Conservation (phyloP, 2,113 vertebrate species). For the Lycaon pictus region DNA sequence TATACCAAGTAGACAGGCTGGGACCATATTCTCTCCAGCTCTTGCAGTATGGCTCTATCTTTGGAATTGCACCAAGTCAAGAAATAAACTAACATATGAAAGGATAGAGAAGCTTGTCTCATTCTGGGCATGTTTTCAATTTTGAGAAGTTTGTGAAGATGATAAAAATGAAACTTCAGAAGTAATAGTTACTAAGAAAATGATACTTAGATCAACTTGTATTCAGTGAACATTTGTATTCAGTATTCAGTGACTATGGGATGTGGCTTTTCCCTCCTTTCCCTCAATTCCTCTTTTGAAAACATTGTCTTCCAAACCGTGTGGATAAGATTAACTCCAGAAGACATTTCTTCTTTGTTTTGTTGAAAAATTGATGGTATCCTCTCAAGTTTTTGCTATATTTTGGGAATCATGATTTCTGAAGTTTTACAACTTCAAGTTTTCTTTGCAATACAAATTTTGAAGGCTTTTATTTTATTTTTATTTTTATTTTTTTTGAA, state of each 20-base stretch:
- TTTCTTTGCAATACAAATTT: conserved; percentile 44
- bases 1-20: background rate
- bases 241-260: conserved; percentile 18
- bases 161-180: conserved; percentile 58
- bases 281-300: conserved; percentile 63
- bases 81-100: conserved; percentile 66
- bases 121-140: conserved; percentile 61
- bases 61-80: conserved; percentile 67
- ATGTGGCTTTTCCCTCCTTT: background rate
- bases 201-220: conserved; percentile 45
- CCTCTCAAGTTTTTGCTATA: conserved; percentile 37
- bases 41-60: conserved; percentile 37
- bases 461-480: background rate
- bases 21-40: conserved; percentile 5
- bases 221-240: conserved; percentile 57
- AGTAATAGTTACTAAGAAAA: conserved; percentile 66
- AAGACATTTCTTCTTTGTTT: conserved; percentile 64
- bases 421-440: conserved; percentile 26
- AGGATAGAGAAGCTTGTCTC: conserved; percentile 53
- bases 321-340: conserved; percentile 60
- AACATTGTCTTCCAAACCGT: conserved; percentile 25
- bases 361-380: conserved; percentile 58
- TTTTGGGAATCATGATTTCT: conserved; percentile 41
- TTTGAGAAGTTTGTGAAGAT: conserved; percentile 61
- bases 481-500: conserved; percentile 40